Conservation (phyloP, 2,797 vertebrate species). For the Pachyuromys duprasi region DNA sequence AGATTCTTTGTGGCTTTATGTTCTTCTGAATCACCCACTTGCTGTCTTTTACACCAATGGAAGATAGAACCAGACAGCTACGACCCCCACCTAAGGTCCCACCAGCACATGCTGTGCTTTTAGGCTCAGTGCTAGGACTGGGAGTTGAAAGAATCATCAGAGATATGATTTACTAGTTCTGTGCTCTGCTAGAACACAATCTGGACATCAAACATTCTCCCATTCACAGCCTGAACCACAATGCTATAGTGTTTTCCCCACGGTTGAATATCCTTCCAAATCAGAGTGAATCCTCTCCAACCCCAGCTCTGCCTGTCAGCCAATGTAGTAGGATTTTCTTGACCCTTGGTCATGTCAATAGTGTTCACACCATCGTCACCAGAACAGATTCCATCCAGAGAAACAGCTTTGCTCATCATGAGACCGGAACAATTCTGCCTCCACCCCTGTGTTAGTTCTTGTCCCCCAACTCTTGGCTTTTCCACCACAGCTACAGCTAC, state of each 20-base stretch:
- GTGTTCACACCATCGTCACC: neutral
- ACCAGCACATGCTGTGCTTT: no score
- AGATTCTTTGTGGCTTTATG: neutral
- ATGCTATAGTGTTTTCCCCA: neutral
- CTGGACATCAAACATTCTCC: neutral
- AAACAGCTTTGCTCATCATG: neutral
- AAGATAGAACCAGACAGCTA: no score
- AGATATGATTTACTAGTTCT: neutral
- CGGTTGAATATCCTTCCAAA: neutral
- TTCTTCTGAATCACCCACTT: neutral
- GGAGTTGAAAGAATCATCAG: neutral
- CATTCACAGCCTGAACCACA: neutral
- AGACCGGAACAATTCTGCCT: neutral
- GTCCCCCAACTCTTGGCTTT: neutral
- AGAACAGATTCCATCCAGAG: neutral
- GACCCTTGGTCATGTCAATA: neutral
- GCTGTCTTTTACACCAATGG: no score
- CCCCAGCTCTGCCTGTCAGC: neutral
- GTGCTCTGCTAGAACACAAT: neutral
- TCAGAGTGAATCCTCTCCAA: neutral
- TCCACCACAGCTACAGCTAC: neutral
- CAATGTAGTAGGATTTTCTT: neutral
- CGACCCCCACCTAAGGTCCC: neutral
- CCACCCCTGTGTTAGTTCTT: neutral
- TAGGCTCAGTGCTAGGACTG: neutral